phyloP scores from a whole-genome alignment of 2,888 invertebrate genomes.

The Hofmannophila pseudospretella region DNA sequence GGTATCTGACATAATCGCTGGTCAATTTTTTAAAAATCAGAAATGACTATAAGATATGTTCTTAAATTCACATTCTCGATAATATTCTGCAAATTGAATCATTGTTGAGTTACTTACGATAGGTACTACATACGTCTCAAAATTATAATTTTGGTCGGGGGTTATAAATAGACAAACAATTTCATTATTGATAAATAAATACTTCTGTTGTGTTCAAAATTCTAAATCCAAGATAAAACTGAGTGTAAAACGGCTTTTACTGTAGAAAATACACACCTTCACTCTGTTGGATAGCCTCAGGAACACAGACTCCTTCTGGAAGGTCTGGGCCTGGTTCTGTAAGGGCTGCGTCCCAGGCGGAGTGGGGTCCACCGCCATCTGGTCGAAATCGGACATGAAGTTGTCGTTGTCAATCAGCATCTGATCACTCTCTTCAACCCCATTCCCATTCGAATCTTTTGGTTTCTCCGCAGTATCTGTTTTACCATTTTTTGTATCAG shows the following conservation, averaged over 20 bases:
- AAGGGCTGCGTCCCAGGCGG: constrained; percentile 46
- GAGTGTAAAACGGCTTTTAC: too few species aligned
- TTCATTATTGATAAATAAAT: too few species aligned
- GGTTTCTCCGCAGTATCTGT: constrained; percentile 43
- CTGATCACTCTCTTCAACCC: constrained; percentile 49
- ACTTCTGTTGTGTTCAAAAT: not conserved
- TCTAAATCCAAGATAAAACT: not conserved
- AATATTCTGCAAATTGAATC: too few species aligned
- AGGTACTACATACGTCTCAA: too few species aligned
- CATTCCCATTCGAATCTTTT: constrained; percentile 36
- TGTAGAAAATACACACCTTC: constrained; percentile 80
- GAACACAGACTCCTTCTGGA: constrained; percentile 96
- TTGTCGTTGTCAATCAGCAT: constrained; percentile 65
- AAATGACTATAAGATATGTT: too few species aligned
- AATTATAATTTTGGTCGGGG: too few species aligned
- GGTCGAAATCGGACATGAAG: constrained; percentile 75
- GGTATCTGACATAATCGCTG: too few species aligned
- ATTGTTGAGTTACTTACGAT: too few species aligned
- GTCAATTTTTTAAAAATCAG: too few species aligned
- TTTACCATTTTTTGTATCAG: constrained; percentile 48
- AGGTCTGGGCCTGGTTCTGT: constrained; percentile 54
- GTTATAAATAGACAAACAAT: too few species aligned
- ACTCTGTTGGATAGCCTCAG: constrained; percentile 96
- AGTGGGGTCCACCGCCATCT: constrained; percentile 64
- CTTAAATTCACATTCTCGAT: too few species aligned